These are phyloP conservation scores for Gymnorhina tibicen DNA, from an alignment of 2,113 vertebrate species.

Conservation along the genomic window DNA sequence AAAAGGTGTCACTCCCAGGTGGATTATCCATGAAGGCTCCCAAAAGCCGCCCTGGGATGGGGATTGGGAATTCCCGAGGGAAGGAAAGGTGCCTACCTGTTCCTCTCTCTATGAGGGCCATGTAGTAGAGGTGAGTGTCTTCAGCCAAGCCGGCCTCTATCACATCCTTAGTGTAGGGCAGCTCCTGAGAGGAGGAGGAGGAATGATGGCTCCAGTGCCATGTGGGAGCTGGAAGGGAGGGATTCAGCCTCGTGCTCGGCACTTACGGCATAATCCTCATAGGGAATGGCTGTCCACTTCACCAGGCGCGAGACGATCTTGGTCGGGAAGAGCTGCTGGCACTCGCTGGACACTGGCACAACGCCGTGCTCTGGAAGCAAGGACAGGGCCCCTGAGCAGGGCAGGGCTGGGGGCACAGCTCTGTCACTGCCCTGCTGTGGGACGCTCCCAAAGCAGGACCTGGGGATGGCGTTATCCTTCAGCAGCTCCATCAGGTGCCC, in stretches of 20 bases:
- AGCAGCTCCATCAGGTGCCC: background rate
- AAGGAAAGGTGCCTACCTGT: constrained; percentile 73
- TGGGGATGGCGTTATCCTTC: rapidly evolving
- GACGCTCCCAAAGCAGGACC: rapidly evolving
- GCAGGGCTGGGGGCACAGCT: background rate
- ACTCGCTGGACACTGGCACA: constrained; percentile 87
- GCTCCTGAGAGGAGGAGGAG: constrained; percentile 67
- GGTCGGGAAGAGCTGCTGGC: constrained; percentile 90
- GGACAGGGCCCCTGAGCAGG: background rate
- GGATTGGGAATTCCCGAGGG: background rate
- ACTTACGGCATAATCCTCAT: constrained; percentile 86
- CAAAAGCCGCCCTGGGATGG: background rate
- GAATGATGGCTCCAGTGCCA: rapidly evolving
- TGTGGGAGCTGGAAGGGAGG: background rate
- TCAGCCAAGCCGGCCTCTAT: constrained; percentile 83
- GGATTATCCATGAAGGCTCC: rapidly evolving
- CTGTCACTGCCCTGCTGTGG: rapidly evolving
- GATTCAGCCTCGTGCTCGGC: rapidly evolving
- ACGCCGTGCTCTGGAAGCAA: constrained; percentile 85
- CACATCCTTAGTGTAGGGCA: constrained; percentile 86
- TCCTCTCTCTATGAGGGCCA: constrained; percentile 88
- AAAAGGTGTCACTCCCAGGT: background rate
- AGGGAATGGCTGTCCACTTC: constrained; percentile 83
- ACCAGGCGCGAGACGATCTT: constrained; percentile 90
- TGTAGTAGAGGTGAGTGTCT: constrained; percentile 90